phyloP scores from a whole-genome alignment of 2,797 vertebrate genomes.

The Phataginus tetradactyla region DNA sequence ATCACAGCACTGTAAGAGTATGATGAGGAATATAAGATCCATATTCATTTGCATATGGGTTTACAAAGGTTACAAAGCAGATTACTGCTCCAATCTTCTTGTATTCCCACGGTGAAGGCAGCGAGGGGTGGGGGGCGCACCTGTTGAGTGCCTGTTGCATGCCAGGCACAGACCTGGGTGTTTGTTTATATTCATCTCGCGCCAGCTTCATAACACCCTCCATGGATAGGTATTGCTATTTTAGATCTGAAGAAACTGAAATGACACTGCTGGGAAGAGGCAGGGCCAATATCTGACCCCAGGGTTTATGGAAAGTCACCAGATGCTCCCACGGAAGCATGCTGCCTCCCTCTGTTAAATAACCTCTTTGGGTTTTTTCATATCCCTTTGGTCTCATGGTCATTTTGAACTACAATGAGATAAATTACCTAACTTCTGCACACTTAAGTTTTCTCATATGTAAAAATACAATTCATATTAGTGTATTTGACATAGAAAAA shows the following conservation, averaged over 20 bases:
- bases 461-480: constrained; percentile 13
- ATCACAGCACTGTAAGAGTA: neutral
- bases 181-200: neutral
- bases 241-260: neutral
- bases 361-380: neutral
- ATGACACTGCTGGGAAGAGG: neutral
- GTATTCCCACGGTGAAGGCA: neutral
- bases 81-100: neutral
- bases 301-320: neutral
- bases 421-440: neutral
- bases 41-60: neutral
- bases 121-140: neutral
- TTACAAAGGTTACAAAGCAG: neutral
- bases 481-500: neutral
- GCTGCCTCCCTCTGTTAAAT: neutral
- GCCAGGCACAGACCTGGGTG: neutral
- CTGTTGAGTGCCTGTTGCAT: neutral
- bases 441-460: neutral
- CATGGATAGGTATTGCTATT: neutral
- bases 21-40: neutral
- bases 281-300: neutral
- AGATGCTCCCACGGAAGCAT: neutral
- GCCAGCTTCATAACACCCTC: neutral
- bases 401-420: constrained; percentile 34
- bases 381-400: neutral